Conservation (phyloP, 2,888 invertebrate species). For the Apotomis capreana region DNA sequence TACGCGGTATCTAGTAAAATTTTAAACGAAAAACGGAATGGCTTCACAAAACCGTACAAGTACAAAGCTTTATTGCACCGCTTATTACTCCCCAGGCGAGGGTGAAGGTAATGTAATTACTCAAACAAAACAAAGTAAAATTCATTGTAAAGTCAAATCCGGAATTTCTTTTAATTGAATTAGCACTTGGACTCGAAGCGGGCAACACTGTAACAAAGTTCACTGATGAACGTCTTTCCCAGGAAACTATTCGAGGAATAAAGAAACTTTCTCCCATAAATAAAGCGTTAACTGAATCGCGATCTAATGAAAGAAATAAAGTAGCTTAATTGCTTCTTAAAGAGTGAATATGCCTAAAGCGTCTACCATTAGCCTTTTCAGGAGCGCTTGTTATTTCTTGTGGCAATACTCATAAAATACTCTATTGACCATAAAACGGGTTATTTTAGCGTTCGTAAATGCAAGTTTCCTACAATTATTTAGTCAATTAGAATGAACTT, state of each 20-base stretch:
- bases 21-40: constrained; percentile 23
- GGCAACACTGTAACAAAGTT: constrained; percentile 48
- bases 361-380: constrained; percentile 58
- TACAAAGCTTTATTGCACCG: constrained; percentile 33
- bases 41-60: constrained; percentile 15
- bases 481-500: constrained; percentile 34
- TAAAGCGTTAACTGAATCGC: constrained; percentile 60
- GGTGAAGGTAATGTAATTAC: constrained; percentile 38
- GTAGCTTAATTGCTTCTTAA: constrained; percentile 65
- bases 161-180: constrained; percentile 64
- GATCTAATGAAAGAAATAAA: constrained; percentile 69
- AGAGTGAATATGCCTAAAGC: constrained; percentile 50
- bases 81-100: constrained; percentile 37
- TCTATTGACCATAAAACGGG: constrained; percentile 29
- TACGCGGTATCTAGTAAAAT: constrained; percentile 8
- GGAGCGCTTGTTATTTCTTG: constrained; percentile 48
- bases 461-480: constrained; percentile 34
- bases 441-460: constrained; percentile 31
- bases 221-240: constrained; percentile 47
- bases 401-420: constrained; percentile 41
- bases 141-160: constrained; percentile 44
- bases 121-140: constrained; percentile 40
- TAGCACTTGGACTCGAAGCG: constrained; percentile 59
- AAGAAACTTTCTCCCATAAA: constrained; percentile 60
- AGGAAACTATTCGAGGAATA: constrained; percentile 47